A percentile compares a stretch with the other conserved stretches of the same genome.
These are phyloP conservation scores for Thysanoteuthis rhombus DNA, from an alignment of 2,888 invertebrate genomes.

Conservation along the genomic window DNA sequence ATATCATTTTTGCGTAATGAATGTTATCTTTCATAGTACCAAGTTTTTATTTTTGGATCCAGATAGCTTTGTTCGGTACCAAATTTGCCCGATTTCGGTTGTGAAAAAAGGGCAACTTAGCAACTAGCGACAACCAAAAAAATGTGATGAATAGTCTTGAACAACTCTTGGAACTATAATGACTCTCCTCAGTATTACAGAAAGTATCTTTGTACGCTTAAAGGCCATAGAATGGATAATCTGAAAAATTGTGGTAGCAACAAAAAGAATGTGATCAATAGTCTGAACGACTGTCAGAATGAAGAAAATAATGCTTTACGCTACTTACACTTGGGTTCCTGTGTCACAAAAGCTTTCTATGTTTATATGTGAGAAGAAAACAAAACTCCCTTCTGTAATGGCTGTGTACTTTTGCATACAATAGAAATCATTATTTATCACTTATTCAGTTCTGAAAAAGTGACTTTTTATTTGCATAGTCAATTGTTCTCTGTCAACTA, in stretches of 20 bases:
- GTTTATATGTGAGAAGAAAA: background rate
- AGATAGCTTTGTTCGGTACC: too few relatives aligned
- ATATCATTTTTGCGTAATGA: too few relatives aligned
- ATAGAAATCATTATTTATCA: background rate
- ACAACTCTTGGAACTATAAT: too few relatives aligned
- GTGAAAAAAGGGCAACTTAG: too few relatives aligned
- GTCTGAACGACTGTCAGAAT: background rate
- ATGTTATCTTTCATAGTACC: too few relatives aligned
- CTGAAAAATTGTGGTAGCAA: background rate
- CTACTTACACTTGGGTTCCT: background rate
- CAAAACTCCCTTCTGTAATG: background rate
- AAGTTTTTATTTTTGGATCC: too few relatives aligned
- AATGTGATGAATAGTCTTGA: too few relatives aligned
- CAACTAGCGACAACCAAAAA: too few relatives aligned
- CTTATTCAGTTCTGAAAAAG: background rate
- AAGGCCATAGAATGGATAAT: background rate
- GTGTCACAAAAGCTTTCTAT: background rate
- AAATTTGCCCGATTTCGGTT: too few relatives aligned
- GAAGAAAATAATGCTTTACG: background rate
- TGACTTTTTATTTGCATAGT: background rate
- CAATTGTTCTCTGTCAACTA: background rate
- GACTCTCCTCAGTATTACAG: too few relatives aligned
- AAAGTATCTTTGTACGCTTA: too few relatives aligned
- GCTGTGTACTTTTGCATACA: background rate
- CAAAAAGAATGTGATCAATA: background rate